Evolutionary conservation across 2,888 invertebrate genomes (phyloP), one percentile per base, ranked within the genome.

Genomic region (Leptinotarsa rubiginosa): DNA sequence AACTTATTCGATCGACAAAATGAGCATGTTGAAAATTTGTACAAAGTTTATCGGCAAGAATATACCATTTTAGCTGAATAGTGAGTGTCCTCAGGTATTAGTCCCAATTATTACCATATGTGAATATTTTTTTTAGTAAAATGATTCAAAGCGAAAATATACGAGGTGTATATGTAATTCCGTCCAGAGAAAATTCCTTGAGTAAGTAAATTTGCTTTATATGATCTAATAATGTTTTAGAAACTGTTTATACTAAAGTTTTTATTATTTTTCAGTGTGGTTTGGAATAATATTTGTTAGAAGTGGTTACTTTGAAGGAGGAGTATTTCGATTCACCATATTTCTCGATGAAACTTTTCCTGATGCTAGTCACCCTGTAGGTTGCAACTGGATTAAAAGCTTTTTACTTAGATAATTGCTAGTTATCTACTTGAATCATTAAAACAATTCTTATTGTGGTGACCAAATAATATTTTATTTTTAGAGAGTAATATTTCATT

Each of bases 61-160:
- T 97, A 97, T 84, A 93, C 94, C 82, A 93, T 97, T 81, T 92
- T 97, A 88, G 95, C 96, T 4, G 97, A 97, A 90, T 97, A 96
- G 97, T 97, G 92, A 92, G 95, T 74, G 52, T 68, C 62, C 7
- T 70, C 65, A 47, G 50, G 65, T 20, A 50, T 64, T 70, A 62
- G 65, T 76, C 16, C 12, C 22, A 47, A 18, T 18, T 25, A 25
- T 13, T 22, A 25, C n/a, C 18, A n/a, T 41, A 47, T 41, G 7
- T 4, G 12, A 4, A 41, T 62, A 59, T 67, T 56, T 25, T 76
- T 92, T 92, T 79, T 86, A 96, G 96, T 87, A 94, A 96, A 87
- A 93, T 95, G 91, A 88, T 96, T 79, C 93, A 94, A 85, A 94
- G 93, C 69, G 96, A 97, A 88, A 94, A 95, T 86, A 89, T 97